phyloP scores from a whole-genome alignment of 2,113 vertebrate species.

The Crotalus tigris region DNA sequence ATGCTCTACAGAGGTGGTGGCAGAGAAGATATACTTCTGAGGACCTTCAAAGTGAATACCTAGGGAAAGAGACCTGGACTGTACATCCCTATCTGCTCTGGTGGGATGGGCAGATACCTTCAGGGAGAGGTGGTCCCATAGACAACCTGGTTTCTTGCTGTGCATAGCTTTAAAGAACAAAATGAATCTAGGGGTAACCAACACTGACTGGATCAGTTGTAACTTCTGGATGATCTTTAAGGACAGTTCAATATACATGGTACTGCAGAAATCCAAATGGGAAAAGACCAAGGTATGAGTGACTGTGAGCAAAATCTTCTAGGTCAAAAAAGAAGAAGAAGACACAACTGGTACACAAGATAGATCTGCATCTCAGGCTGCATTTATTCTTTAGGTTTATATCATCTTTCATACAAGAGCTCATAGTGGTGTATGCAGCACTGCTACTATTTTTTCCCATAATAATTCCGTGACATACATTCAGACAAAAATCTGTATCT shows the following conservation, averaged over 20 bases:
- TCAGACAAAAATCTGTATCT: neutral
- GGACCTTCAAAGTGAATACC: neutral
- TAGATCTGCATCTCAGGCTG: neutral
- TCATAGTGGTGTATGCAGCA: neutral
- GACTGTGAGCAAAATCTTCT: neutral
- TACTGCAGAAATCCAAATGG: neutral
- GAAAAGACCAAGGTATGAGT: neutral
- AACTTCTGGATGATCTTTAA: neutral
- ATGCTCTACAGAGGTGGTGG: neutral
- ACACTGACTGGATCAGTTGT: neutral
- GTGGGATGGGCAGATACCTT: neutral
- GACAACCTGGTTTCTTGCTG: neutral
- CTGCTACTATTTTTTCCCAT: neutral
- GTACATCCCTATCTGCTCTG: neutral
- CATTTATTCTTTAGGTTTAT: neutral
- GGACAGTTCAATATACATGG: neutral
- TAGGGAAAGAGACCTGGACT: neutral
- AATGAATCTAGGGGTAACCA: neutral
- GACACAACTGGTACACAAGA: neutral
- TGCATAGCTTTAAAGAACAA: neutral
- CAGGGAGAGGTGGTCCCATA: neutral
- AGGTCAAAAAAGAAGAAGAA: neutral
- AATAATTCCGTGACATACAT: too few relatives aligned
- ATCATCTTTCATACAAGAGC: neutral
- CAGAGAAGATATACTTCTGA: neutral